Base-by-base conservation (phyloP, 1,140 invertebrate species). In the Eufriesea mexicana region DNA sequence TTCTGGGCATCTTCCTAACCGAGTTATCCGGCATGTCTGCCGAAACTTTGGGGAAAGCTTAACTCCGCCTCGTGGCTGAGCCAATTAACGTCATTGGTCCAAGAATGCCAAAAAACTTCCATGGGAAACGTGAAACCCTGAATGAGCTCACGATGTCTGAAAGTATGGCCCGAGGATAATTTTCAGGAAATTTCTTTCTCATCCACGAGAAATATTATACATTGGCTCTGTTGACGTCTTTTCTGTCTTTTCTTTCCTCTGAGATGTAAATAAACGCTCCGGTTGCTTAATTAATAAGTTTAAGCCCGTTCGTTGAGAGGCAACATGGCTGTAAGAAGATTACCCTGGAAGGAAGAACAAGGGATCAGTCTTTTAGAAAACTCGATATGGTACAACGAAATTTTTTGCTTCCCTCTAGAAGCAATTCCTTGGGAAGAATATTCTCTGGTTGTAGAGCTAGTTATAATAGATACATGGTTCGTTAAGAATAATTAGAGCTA, bases 281-380 rank as follows among this genome's bases (percentile, higher is more conserved):
- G 7, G n/a, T 70, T 49, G n/a, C 14, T 70, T 70, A 49, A 70
- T 70, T 70, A 70, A 49, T n/a, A 70, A 49, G 66, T 47, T 68
- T 49, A 18, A 47, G 35, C 18, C 67, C 12, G 23, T 49, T 70
- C n/a, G 45, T 20, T 25, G 28, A 28, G 23, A 20, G 14, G 45
- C 23, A 49, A 18, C 14, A 8, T 18, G n/a, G 16, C n/a, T 49
- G 7, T 18, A 10, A 62, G 14, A 9, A 25, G 67, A 49, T 70
- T 70, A 49, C 8, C 9, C 1, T 25, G 45, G 67, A 70, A 25
- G 14, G 66, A 23, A 18, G n/a, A 49, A 49, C 67, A 49, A 70
- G 8, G 45, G 45, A 23, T 25, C 14, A 28, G 42, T 10, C 5
- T 25, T 25, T 10, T 18, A 25, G 49, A 49, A 28, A 49, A 28